phyloP scores from a whole-genome alignment of 2,797 vertebrate genomes.

The Pseudotriccus pelzelni region DNA sequence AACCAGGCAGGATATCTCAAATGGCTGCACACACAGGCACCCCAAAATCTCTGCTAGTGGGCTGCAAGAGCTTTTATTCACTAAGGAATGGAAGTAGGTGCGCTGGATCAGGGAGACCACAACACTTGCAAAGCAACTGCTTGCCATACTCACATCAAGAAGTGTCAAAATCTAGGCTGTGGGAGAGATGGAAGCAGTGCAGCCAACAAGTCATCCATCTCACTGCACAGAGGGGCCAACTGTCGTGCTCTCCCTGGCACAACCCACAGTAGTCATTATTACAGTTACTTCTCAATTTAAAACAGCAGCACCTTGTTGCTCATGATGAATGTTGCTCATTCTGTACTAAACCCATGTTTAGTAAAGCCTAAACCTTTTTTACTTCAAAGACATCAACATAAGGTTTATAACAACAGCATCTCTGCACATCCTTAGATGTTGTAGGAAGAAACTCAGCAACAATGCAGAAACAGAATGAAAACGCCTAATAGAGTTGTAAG shows the following conservation, averaged over 20 bases:
- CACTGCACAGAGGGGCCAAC: background rate
- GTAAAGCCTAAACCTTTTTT: background rate
- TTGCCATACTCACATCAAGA: background rate
- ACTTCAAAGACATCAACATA: background rate
- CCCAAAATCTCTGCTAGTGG: background rate
- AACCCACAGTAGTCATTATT: background rate
- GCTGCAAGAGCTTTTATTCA: background rate
- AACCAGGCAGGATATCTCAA: background rate
- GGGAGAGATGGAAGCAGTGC: background rate
- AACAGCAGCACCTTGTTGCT: background rate
- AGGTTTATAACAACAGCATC: background rate
- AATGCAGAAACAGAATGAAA: background rate
- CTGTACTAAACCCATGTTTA: background rate
- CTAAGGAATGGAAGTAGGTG: background rate
- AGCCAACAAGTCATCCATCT: background rate
- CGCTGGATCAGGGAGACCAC: background rate
- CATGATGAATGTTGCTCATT: background rate
- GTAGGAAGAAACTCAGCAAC: background rate
- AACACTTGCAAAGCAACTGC: background rate
- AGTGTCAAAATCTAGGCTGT: background rate
- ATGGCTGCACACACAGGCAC: fast-evolving
- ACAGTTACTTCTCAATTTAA: background rate
- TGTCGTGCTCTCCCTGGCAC: fast-evolving
- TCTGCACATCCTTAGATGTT: background rate
- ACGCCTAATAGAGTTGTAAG: background rate